Conservation (phyloP, 2,113 vertebrate genomes). For the Ciconia maguari region DNA sequence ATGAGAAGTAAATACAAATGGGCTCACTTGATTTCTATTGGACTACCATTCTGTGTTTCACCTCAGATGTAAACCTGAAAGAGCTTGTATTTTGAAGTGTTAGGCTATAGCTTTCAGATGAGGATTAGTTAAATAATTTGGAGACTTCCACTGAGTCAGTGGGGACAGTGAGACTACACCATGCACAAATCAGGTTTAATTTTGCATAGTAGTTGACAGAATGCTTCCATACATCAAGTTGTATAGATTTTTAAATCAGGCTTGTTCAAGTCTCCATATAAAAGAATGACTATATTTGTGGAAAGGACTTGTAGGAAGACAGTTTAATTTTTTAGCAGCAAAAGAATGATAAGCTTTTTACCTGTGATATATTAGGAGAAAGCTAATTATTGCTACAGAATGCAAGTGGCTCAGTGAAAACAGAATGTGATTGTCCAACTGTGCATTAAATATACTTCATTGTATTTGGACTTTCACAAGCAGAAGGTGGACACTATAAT, state of each 20-base stretch:
- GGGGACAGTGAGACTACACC: background rate
- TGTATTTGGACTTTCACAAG: background rate
- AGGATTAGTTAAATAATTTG: background rate
- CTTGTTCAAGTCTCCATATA: background rate
- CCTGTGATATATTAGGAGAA: background rate
- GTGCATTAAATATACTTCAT: background rate
- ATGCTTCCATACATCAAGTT: background rate
- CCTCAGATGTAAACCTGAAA: background rate
- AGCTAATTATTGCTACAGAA: background rate
- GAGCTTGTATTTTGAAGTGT: background rate
- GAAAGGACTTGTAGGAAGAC: background rate
- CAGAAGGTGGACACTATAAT: background rate
- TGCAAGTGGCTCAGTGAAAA: background rate
- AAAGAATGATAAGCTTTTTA: background rate
- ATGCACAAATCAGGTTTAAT: background rate
- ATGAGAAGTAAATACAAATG: background rate
- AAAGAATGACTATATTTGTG: background rate
- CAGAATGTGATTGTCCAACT: background rate
- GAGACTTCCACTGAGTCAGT: background rate
- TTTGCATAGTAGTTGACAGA: background rate
- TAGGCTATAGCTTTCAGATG: background rate
- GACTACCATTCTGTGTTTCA: background rate
- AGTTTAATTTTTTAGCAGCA: background rate
- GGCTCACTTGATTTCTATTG: background rate
- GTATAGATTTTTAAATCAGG: background rate